Evolutionary conservation across 2,888 invertebrate species (phyloP).

Genomic region (Vesta saturnalis): DNA sequence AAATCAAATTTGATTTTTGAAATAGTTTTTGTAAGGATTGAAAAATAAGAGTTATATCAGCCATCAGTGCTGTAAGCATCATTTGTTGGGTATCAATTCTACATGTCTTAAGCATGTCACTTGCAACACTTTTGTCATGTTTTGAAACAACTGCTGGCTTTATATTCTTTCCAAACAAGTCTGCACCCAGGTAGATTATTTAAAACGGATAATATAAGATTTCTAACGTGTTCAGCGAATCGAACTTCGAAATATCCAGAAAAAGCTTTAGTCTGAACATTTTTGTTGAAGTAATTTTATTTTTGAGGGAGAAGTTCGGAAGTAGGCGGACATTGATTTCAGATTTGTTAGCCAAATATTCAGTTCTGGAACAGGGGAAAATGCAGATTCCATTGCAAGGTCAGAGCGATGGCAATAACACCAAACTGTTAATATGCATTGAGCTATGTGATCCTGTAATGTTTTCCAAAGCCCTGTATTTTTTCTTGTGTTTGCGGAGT

Average conservation of each 20-base stretch:
- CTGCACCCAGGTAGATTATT: neutral
- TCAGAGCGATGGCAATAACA: conserved; percentile 5
- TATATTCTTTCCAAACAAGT: neutral
- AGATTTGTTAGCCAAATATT: neutral
- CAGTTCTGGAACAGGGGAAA: neutral
- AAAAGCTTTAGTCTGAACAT: conserved; percentile 8
- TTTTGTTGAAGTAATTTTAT: neutral
- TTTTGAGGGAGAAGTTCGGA: neutral
- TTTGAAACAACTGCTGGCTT: neutral
- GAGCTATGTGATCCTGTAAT: neutral
- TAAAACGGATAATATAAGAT: neutral
- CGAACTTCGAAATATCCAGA: conserved; percentile 9
- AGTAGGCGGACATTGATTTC: neutral
- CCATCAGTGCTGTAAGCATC: neutral
- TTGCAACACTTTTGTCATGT: neutral
- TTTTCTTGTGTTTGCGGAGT: too few species aligned
- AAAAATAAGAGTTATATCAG: neutral
- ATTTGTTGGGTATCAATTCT: neutral
- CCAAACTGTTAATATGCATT: neutral
- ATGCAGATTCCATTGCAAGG: neutral
- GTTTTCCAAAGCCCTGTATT: conserved; percentile 10
- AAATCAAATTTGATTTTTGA: conserved; percentile 1
- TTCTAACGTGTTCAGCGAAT: neutral
- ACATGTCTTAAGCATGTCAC: neutral
- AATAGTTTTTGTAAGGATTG: neutral